These are phyloP conservation scores for Choristoneura fumiferana DNA, from an alignment of 1,140 invertebrate genomes.

Conservation along the genomic window DNA sequence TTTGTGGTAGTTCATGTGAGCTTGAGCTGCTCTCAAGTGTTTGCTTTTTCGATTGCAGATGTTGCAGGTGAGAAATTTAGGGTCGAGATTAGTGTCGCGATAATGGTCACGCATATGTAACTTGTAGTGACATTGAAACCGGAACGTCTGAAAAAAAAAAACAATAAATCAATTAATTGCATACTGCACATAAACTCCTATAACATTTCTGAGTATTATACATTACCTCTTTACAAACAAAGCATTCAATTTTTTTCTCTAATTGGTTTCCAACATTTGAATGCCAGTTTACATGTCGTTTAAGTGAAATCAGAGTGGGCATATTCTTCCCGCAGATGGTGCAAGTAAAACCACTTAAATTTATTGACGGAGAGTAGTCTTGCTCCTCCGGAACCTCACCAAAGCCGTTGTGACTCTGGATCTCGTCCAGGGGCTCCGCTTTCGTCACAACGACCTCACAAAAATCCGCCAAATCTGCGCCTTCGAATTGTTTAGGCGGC, in stretches of 20 bases:
- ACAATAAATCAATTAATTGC: constrained; percentile 19
- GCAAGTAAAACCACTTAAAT: constrained; percentile 62
- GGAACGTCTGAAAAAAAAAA: constrained; percentile 59
- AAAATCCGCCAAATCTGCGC: constrained; percentile 69
- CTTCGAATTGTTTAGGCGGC: constrained; percentile 20
- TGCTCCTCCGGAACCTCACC: constrained; percentile 49
- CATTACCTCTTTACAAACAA: constrained; percentile 64
- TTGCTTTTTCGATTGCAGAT: constrained; percentile 69
- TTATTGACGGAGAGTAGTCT: constrained; percentile 34
- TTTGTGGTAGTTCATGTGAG: constrained; percentile 74
- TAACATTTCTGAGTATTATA: not conserved
- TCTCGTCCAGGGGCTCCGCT: constrained; percentile 63
- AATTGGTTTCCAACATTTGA: constrained; percentile 51
- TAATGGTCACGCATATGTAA: constrained; percentile 72
- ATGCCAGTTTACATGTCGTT: constrained; percentile 69
- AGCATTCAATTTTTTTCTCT: constrained; percentile 56
- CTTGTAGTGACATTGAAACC: constrained; percentile 68
- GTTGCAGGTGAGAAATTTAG: constrained; percentile 57
- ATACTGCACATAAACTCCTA: not conserved
- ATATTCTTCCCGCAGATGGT: constrained; percentile 63
- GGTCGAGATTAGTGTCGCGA: constrained; percentile 62
- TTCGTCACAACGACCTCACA: constrained; percentile 77
- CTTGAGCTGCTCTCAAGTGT: constrained; percentile 67
- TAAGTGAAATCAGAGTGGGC: constrained; percentile 59
- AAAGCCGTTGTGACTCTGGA: constrained; percentile 70